Evolutionary conservation across 2,113 vertebrate genomes (phyloP).

Genomic region (Pterophyllum scalare): DNA sequence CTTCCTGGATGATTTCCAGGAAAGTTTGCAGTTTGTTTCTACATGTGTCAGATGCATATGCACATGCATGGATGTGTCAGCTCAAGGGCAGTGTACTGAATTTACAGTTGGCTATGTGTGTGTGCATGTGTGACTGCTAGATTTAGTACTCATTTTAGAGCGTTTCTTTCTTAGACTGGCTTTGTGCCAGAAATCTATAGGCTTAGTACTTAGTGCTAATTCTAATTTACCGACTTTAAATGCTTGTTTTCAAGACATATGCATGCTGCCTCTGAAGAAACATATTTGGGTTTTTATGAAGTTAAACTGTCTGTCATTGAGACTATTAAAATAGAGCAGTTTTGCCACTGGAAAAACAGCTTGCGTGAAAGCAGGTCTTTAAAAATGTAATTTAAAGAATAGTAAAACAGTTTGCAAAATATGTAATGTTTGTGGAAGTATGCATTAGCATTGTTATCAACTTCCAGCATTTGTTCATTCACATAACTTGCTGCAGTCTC

Average conservation of each 20-base stretch:
- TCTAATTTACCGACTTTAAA: slow-evolving; percentile 15
- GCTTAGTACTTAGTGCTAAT: slow-evolving; percentile 16
- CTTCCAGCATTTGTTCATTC: slow-evolving; percentile 34
- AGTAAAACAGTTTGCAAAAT: slow-evolving; percentile 32
- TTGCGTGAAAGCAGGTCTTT: slow-evolving; percentile 25
- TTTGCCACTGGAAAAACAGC: slow-evolving; percentile 9
- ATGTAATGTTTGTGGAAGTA: slow-evolving; percentile 30
- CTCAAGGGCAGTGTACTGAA: slow-evolving; percentile 16
- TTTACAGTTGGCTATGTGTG: neutral
- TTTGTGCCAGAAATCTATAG: slow-evolving; percentile 21
- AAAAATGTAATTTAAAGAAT: slow-evolving; percentile 27
- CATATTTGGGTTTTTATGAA: neutral
- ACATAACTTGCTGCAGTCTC: slow-evolving; percentile 24
- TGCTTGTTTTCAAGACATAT: neutral
- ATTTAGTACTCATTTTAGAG: neutral
- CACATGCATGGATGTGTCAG: slow-evolving; percentile 8
- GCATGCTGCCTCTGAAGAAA: neutral
- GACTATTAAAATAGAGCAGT: neutral
- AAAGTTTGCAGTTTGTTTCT: slow-evolving; percentile 15
- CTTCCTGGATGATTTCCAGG: slow-evolving; percentile 27
- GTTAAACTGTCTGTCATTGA: neutral
- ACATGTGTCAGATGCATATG: neutral
- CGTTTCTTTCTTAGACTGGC: slow-evolving; percentile 17
- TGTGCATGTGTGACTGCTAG: neutral
- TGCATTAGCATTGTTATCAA: slow-evolving; percentile 38